Conservation (phyloP, 1,140 invertebrate genomes). For the Bilobella aurantiaca region DNA sequence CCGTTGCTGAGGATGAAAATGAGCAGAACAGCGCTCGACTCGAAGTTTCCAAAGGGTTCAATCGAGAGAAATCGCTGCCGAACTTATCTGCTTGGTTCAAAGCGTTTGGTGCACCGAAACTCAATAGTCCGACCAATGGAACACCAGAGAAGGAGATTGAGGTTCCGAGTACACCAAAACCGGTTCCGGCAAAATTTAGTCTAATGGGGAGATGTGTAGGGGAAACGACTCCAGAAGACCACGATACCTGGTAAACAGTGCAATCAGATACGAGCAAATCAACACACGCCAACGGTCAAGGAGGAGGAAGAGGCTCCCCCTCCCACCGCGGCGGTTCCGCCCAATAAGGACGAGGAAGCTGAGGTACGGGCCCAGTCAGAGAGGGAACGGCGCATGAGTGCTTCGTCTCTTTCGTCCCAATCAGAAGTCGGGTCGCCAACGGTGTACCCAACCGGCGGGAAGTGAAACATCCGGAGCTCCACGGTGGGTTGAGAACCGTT, state of each 20-base stretch:
- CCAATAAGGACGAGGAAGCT: slow-evolving; percentile 1
- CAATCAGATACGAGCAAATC: not conserved
- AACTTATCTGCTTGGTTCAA: slow-evolving; percentile 83
- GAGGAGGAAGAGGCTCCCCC: not conserved
- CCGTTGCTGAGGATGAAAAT: slow-evolving; percentile 40
- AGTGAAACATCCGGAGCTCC: slow-evolving; percentile 24
- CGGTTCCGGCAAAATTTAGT: slow-evolving; percentile 19
- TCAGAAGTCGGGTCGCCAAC: slow-evolving; percentile 30
- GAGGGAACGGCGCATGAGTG: slow-evolving; percentile 23
- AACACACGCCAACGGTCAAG: slow-evolving; percentile 1
- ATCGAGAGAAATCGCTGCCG: slow-evolving; percentile 59
- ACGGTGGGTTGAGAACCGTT: slow-evolving; percentile 25
- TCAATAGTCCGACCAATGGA: no score
- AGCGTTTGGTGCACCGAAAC: slow-evolving; percentile 64
- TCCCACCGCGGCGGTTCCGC: not conserved
- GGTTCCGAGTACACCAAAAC: slow-evolving; percentile 13
- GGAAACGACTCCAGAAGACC: slow-evolving; percentile 3
- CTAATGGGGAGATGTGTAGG: slow-evolving; percentile 24
- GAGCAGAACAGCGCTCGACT: slow-evolving; percentile 39
- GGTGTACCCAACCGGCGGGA: not conserved
- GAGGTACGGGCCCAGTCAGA: not conserved
- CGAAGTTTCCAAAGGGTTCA: slow-evolving; percentile 39
- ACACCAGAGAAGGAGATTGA: not conserved
- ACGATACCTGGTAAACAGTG: not conserved
- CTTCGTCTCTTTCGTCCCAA: slow-evolving; percentile 28